These are phyloP conservation scores for Lepus timidus DNA, from an alignment of 2,113 vertebrate genomes.

Conservation along the genomic window DNA sequence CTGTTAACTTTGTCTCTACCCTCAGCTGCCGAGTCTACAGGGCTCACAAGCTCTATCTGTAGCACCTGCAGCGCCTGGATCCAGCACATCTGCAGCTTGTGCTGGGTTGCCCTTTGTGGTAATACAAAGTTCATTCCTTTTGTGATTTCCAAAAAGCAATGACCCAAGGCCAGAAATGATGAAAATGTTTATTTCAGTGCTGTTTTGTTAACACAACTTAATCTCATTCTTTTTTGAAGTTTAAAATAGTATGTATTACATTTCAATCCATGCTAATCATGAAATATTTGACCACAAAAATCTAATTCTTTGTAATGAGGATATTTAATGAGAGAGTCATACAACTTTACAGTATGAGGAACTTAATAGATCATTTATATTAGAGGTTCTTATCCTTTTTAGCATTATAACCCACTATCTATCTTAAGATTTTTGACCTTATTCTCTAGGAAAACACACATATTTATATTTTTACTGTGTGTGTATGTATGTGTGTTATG, in stretches of 20 bases:
- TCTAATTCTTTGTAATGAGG: conserved; percentile 53
- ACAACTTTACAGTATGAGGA: conserved; percentile 4
- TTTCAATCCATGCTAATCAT: conserved; percentile 62
- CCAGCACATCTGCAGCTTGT: neutral
- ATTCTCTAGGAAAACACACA: neutral
- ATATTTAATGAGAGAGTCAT: conserved; percentile 35
- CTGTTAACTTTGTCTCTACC: too few species aligned
- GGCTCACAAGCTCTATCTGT: too few species aligned
- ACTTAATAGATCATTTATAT: neutral
- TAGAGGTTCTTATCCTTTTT: neutral
- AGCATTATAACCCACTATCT: neutral
- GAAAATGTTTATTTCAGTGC: conserved; percentile 62
- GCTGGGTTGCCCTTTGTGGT: neutral
- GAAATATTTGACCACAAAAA: conserved; percentile 69
- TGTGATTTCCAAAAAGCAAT: conserved; percentile 33
- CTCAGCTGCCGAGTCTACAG: too few species aligned
- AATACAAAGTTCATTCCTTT: conserved; percentile 39
- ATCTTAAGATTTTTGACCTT: neutral
- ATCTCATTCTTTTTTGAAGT: conserved; percentile 61
- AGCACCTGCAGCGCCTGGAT: too few species aligned
- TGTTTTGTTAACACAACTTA: conserved; percentile 65
- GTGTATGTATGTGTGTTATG: neutral
- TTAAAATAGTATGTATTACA: conserved; percentile 65
- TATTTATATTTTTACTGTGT: neutral
- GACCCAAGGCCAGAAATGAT: conserved; percentile 61